Evolutionary conservation across 1,140 invertebrate species (phyloP).

Genomic region (Anastrepha ludens): DNA sequence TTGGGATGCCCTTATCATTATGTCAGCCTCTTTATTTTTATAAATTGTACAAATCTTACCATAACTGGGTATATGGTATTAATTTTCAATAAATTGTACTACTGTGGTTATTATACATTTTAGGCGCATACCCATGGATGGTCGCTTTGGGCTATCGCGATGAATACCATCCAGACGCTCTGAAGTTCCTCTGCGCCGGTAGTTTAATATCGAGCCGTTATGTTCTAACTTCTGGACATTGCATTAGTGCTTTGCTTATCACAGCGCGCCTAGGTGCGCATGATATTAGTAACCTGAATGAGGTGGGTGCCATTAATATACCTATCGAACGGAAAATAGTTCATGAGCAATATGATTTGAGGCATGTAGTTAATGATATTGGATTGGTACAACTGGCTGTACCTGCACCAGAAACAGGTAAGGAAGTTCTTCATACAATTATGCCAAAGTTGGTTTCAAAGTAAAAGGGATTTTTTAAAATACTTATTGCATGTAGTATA

Average conservation of each 20-base stretch:
- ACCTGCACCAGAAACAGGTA: conserved; percentile 53
- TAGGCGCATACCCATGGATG: conserved; percentile 85
- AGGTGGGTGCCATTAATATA: conserved; percentile 79
- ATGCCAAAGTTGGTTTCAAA: background rate
- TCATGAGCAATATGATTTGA: conserved; percentile 81
- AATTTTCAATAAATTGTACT: no score
- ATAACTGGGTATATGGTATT: background rate
- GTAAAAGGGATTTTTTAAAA: no score
- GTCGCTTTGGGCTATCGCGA: conserved; percentile 79
- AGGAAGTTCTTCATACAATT: background rate
- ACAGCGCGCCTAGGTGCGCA: conserved; percentile 80
- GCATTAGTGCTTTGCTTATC: conserved; percentile 76
- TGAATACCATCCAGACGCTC: conserved; percentile 74
- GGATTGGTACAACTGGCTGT: conserved; percentile 80
- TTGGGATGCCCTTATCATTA: no score
- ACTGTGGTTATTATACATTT: background rate
- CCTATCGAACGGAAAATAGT: conserved; percentile 77
- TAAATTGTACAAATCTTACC: background rate
- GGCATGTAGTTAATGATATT: conserved; percentile 83
- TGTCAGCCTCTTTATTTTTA: background rate
- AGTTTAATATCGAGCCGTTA: conserved; percentile 83
- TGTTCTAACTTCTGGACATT: conserved; percentile 89
- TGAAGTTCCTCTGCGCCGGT: conserved; percentile 86
- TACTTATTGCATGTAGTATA: background rate
- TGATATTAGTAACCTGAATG: conserved; percentile 78